Percentiles rank a stretch among this genome's conserved stretches.
These are phyloP conservation scores for Vulpes lagopus DNA, from an alignment of 2,113 vertebrate genomes.

Conservation along the genomic window DNA sequence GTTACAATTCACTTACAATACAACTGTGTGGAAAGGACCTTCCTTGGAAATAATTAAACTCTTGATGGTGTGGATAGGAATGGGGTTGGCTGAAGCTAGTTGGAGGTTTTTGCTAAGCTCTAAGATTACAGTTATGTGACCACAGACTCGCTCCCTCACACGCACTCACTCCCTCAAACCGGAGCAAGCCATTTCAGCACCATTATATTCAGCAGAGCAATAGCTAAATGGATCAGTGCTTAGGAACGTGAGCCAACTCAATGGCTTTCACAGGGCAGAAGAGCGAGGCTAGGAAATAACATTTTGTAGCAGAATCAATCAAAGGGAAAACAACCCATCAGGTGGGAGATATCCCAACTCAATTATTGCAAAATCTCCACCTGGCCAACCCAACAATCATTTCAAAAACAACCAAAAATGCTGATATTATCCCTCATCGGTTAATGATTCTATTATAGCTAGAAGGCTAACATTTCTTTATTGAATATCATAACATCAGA, in stretches of 20 bases:
- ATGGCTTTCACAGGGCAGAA: constrained; percentile 19
- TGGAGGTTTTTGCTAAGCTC: background rate
- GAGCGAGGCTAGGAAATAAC: background rate
- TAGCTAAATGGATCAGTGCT: constrained; percentile 32
- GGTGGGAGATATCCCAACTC: background rate
- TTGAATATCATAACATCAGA: constrained; percentile 28
- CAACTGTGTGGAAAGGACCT: background rate
- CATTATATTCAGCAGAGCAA: background rate
- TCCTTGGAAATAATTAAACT: background rate
- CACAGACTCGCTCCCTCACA: background rate
- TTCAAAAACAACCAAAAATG: constrained; percentile 21
- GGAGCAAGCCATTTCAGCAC: background rate
- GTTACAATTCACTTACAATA: background rate
- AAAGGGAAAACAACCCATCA: constrained; percentile 39
- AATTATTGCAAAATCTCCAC: constrained; percentile 42
- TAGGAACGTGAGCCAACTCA: background rate
- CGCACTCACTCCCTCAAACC: background rate
- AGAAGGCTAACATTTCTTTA: background rate
- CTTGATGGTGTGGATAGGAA: background rate
- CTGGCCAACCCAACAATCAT: constrained; percentile 27
- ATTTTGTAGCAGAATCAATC: constrained; percentile 43
- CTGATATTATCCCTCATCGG: background rate
- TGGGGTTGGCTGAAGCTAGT: background rate
- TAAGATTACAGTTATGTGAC: background rate
- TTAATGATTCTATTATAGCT: background rate